Conservation (phyloP, 2,888 invertebrate genomes). For the Mythimna loreyi region DNA sequence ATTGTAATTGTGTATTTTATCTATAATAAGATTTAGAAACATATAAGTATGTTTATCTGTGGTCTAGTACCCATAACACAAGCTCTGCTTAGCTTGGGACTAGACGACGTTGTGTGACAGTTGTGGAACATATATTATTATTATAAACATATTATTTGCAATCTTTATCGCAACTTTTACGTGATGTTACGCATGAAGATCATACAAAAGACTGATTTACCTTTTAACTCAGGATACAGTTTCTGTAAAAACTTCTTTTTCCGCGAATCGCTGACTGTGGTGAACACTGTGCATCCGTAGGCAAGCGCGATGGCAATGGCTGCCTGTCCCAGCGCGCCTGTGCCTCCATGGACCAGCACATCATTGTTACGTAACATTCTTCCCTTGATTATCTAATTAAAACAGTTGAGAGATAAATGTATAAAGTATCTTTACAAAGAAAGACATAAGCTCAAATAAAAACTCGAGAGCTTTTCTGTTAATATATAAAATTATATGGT, state of each 20-base stretch:
- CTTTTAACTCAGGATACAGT: constrained; percentile 70
- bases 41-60: too few relatives aligned
- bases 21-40: too few relatives aligned
- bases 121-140: too few relatives aligned
- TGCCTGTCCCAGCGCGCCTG: constrained; percentile 67
- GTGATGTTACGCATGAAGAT: too few relatives aligned
- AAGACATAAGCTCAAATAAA: too few relatives aligned
- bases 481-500: too few relatives aligned
- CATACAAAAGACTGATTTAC: constrained; percentile 40
- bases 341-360: constrained; percentile 50
- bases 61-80: too few relatives aligned
- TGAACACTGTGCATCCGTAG: constrained; percentile 66
- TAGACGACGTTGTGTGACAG: too few relatives aligned
- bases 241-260: constrained; percentile 70
- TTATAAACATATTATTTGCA: neutral
- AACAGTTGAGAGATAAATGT: neutral
- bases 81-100: too few relatives aligned
- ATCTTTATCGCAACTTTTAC: neutral
- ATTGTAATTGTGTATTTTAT: too few relatives aligned
- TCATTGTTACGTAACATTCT: neutral
- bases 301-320: constrained; percentile 67
- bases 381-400: constrained; percentile 23
- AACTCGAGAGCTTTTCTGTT: too few relatives aligned
- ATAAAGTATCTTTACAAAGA: too few relatives aligned
- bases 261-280: constrained; percentile 70